Evolutionary conservation across 2,888 invertebrate genomes (phyloP).

Genomic region (Stenotaenia linearis): DNA sequence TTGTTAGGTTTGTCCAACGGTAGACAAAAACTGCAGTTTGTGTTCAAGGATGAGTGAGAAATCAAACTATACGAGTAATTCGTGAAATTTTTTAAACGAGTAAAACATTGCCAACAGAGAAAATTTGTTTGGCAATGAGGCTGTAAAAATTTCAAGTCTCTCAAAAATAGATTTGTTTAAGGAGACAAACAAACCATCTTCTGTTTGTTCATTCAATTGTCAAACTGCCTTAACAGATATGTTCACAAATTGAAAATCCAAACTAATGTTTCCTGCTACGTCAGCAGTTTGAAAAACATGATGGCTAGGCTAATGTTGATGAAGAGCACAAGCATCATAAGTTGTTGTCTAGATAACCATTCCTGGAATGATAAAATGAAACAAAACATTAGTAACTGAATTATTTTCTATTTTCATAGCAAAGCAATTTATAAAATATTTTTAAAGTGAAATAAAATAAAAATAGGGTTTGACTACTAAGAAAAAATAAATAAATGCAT

Average conservation of each 20-base stretch:
- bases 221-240: background rate
- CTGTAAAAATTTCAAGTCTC: background rate
- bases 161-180: conserved; percentile 7
- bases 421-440: no score
- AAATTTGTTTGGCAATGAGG: background rate
- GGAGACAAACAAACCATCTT: background rate
- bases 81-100: background rate
- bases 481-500: background rate
- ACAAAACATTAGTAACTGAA: background rate
- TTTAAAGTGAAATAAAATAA: background rate
- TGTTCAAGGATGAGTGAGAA: conserved; percentile 1
- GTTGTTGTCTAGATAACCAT: conserved; percentile 93
- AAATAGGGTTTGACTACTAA: background rate
- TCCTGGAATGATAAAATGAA: conserved; percentile 59
- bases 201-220: background rate
- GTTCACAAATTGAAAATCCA: background rate
- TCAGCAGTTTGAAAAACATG: conserved; percentile 91
- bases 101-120: background rate
- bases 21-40: background rate
- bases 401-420: background rate
- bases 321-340: conserved; percentile 86
- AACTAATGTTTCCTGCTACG: conserved; percentile 56
- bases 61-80: background rate
- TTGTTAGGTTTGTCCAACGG: conserved; percentile 40
- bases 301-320: conserved; percentile 90